phyloP scores from a whole-genome alignment of 1,140 invertebrate genomes.

The Bombus polaris region DNA sequence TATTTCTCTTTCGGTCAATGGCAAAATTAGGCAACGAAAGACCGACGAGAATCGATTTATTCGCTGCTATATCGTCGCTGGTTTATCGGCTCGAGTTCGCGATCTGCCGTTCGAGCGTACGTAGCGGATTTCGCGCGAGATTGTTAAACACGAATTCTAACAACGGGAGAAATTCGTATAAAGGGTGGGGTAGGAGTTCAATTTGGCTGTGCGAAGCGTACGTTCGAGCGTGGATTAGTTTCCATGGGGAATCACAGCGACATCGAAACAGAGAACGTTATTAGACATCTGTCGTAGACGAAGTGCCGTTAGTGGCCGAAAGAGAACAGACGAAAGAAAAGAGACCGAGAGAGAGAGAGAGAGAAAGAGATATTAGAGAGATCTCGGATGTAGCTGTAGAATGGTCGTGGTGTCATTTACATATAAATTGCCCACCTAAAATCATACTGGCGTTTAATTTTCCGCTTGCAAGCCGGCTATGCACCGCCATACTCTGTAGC shows the following conservation, averaged over 20 bases:
- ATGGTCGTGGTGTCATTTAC: slow-evolving; percentile 69
- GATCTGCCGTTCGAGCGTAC: background rate
- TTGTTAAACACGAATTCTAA: slow-evolving; percentile 36
- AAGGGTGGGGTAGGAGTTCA: slow-evolving; percentile 22
- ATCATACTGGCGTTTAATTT: slow-evolving; percentile 78
- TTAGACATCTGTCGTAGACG: slow-evolving; percentile 57
- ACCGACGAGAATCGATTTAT: too few species aligned
- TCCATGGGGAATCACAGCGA: slow-evolving; percentile 21
- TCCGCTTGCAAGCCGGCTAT: slow-evolving; percentile 52
- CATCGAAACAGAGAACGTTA: slow-evolving; percentile 58
- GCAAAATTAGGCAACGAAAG: too few species aligned
- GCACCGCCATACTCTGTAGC: slow-evolving; percentile 1
- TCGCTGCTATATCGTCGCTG: too few species aligned
- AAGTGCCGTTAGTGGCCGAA: background rate
- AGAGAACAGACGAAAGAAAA: background rate
- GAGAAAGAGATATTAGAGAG: slow-evolving; percentile 15
- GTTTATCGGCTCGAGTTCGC: too few species aligned
- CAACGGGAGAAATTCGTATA: slow-evolving; percentile 41
- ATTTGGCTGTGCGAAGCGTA: background rate
- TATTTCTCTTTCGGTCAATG: slow-evolving; percentile 28
- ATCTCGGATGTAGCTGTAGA: slow-evolving; percentile 34
- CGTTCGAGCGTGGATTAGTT: slow-evolving; percentile 1
- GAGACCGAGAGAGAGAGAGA: background rate
- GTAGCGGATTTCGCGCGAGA: too few species aligned
- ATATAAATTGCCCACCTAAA: slow-evolving; percentile 78